Conservation (phyloP, 2,888 invertebrate genomes). For the Drosophila mettleri region DNA sequence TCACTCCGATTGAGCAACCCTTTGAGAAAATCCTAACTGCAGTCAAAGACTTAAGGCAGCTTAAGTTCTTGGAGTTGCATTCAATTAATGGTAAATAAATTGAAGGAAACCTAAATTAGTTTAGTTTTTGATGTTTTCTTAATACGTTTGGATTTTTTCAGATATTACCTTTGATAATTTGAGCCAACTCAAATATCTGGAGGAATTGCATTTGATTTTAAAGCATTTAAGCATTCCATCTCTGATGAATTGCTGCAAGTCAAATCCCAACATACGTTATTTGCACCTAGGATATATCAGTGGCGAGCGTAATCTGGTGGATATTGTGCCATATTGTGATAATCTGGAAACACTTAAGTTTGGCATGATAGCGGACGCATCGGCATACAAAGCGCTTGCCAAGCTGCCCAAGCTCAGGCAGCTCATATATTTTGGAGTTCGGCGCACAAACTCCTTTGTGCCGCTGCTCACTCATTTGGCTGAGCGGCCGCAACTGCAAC, state of each 20-base stretch:
- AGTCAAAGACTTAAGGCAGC: slow-evolving; percentile 14
- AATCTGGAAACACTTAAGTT: slow-evolving; percentile 54
- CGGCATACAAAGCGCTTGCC: slow-evolving; percentile 40
- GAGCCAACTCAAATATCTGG: slow-evolving; percentile 28
- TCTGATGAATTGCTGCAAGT: slow-evolving; percentile 56
- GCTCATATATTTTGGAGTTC: slow-evolving; percentile 51
- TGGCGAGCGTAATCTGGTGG: slow-evolving; percentile 21
- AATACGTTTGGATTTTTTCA: slow-evolving; percentile 1
- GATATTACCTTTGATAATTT: slow-evolving; percentile 43
- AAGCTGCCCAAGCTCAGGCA: slow-evolving; percentile 49
- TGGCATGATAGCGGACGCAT: slow-evolving; percentile 48
- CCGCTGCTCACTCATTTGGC: slow-evolving; percentile 46
- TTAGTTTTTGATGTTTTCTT: too few species aligned
- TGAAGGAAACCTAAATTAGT: neutral
- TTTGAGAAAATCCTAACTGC: slow-evolving; percentile 49
- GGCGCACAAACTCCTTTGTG: slow-evolving; percentile 54
- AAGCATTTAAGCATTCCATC: slow-evolving; percentile 7
- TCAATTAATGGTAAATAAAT: slow-evolving; percentile 41
- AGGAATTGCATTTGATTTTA: slow-evolving; percentile 42
- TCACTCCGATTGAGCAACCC: slow-evolving; percentile 28
- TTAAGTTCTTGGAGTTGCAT: slow-evolving; percentile 37
- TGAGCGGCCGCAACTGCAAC: slow-evolving; percentile 33
- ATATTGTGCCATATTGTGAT: slow-evolving; percentile 53
- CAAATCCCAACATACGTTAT: slow-evolving; percentile 34
- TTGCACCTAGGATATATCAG: slow-evolving; percentile 50